Base-by-base conservation (phyloP, 1,140 invertebrate genomes). In the Drosophila dunni region DNA sequence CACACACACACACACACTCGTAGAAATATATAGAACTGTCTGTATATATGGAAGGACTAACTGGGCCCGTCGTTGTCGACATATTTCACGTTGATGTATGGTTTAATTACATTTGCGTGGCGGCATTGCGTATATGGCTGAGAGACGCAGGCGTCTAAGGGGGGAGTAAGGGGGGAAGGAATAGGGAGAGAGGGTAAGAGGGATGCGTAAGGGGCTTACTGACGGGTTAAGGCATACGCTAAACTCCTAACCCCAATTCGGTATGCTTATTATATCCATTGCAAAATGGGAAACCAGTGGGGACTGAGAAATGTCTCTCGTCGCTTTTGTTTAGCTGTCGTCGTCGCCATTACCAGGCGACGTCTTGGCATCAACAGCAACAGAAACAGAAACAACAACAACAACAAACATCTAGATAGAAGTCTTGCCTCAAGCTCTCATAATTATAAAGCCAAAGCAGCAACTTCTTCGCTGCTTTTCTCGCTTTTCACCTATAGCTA, bases 21-120 rank as follows among this genome's bases (percentile, higher is more conserved):
- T 40, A 40, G 11, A 40, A 11, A 40, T 11, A 11, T 11, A 40
- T 7, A 13, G 24, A 29, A 29, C 3, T 29, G 24, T 29, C 24
- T 29, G 24, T 11, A 13, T 17, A 13, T n/a, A 65, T 13, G 4
- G 33, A 15, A n/a, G 50, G 50, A 36, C 70, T 67, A 73, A 61
- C 70, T 60, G 63, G 54, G 70, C 64, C 51, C 70, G 71, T 75
- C 62, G 53, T 48, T 56, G 79, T 80, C 78, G 84, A 89, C 84
- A 89, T 89, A 89, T 89, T 89, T 89, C 85, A 89, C 78, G 84
- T 89, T 89, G 84, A 89, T 89, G 85, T 89, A 89, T 89, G 84
- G 85, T 89, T 89, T 89, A 89, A 89, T 89, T 89, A 89, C 85
- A 89, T 89, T 90, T 89, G 83, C 84, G 84, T 89, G 84, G 85